These are phyloP conservation scores for Coregonus sp. DNA, from an alignment of 2,797 vertebrate species.

Conservation along the genomic window DNA sequence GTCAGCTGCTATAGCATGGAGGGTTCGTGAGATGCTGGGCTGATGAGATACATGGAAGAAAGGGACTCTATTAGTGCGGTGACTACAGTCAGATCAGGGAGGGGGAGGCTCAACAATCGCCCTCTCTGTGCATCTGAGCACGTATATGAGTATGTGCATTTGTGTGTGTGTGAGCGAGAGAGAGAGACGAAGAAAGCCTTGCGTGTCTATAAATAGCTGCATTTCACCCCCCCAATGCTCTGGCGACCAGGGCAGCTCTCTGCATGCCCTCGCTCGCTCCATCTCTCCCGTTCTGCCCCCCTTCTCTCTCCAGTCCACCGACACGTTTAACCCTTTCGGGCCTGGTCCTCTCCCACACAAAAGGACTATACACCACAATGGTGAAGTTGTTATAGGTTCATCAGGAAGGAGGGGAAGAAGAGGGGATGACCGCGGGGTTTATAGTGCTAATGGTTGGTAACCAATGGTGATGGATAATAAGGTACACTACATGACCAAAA, in stretches of 20 bases:
- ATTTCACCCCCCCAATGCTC: not conserved
- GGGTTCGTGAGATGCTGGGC: not conserved
- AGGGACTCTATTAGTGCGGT: not conserved
- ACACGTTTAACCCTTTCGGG: not conserved
- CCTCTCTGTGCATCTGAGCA: not conserved
- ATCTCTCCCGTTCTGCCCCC: not conserved
- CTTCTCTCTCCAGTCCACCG: not conserved
- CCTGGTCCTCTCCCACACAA: not conserved
- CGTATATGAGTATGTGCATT: not conserved
- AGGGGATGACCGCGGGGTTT: not conserved
- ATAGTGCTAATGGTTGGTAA: not conserved
- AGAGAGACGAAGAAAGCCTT: not conserved
- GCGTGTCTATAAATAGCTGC: constrained; percentile 10
- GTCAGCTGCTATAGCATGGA: not conserved
- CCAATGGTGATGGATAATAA: not conserved
- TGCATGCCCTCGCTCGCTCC: not conserved
- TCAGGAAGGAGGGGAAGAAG: not conserved
- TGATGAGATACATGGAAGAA: not conserved
- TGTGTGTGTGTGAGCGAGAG: not conserved
- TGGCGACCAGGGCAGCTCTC: not conserved
- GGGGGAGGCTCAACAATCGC: not conserved
- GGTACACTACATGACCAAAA: too few species aligned
- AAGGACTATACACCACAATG: not conserved
- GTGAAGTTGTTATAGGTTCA: not conserved
- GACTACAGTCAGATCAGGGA: not conserved